Conservation (phyloP, 2,797 vertebrate genomes). For the Coranthus polyacanthus region DNA sequence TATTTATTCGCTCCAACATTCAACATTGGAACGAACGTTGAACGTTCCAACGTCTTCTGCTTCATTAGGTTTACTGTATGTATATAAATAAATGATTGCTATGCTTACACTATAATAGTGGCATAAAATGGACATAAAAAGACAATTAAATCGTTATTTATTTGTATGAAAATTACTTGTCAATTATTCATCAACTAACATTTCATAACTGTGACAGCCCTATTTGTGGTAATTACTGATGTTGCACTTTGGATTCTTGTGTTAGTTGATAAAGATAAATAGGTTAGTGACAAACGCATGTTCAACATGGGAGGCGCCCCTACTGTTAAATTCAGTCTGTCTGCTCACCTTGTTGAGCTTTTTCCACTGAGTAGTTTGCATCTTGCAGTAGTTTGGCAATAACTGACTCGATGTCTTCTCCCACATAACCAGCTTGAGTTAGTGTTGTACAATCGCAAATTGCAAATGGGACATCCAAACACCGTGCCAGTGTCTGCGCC, state of each 20-base stretch:
- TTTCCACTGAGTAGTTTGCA: slow-evolving; percentile 97
- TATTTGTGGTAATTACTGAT: background rate
- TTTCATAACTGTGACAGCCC: too few relatives aligned
- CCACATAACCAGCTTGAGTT: slow-evolving; percentile 98
- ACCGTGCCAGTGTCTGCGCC: slow-evolving; percentile 97
- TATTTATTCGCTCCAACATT: too few relatives aligned
- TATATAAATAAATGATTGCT: too few relatives aligned
- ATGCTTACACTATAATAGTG: too few relatives aligned
- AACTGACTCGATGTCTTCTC: slow-evolving; percentile 98
- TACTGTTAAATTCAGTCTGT: background rate
- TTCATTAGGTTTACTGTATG: too few relatives aligned
- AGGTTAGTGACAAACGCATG: slow-evolving; percentile 6
- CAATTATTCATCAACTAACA: too few relatives aligned
- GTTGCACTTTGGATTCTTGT: background rate
- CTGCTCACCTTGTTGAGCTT: slow-evolving; percentile 95
- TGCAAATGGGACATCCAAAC: slow-evolving; percentile 97
- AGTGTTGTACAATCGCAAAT: slow-evolving; percentile 99
- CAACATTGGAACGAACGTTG: too few relatives aligned
- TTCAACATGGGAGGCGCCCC: slow-evolving; percentile 1
- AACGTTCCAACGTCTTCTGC: too few relatives aligned
- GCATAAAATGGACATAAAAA: too few relatives aligned
- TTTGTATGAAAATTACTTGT: too few relatives aligned
- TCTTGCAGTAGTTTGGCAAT: slow-evolving; percentile 98
- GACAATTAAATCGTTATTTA: too few relatives aligned
- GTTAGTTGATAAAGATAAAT: background rate